Conservation (phyloP, 2,797 vertebrate genomes). For the Pseudotriccus pelzelni region DNA sequence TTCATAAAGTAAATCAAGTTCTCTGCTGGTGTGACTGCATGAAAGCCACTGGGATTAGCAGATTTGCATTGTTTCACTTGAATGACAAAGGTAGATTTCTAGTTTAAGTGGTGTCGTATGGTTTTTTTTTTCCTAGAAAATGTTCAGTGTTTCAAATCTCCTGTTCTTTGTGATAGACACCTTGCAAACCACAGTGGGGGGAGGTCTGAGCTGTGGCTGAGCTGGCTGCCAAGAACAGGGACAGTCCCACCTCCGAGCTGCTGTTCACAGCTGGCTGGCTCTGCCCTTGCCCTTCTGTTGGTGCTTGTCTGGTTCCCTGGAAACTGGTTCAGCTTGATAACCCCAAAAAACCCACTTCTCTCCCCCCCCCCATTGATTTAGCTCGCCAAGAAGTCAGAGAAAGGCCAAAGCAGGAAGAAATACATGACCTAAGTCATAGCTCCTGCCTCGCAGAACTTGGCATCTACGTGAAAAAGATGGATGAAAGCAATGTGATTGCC, state of each 20-base stretch:
- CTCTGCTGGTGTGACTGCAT: neutral
- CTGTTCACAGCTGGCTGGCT: neutral
- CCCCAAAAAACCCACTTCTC: neutral
- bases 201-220: neutral
- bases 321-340: neutral
- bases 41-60: neutral
- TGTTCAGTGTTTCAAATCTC: neutral
- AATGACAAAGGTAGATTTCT: neutral
- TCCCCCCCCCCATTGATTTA: neutral
- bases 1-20: neutral
- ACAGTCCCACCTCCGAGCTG: neutral
- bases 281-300: neutral
- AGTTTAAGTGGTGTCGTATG: neutral
- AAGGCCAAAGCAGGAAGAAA: neutral
- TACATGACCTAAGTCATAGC: neutral
- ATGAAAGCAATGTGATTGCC: neutral
- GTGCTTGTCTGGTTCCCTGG: neutral
- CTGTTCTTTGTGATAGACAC: neutral
- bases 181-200: fast-evolving
- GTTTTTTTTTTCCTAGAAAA: neutral
- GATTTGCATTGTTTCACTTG: neutral
- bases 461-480: neutral
- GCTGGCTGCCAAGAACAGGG: neutral
- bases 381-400: neutral
- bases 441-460: neutral